These are phyloP conservation scores for Watsonalla binaria DNA, from an alignment of 2,888 invertebrate genomes.

Conservation along the genomic window DNA sequence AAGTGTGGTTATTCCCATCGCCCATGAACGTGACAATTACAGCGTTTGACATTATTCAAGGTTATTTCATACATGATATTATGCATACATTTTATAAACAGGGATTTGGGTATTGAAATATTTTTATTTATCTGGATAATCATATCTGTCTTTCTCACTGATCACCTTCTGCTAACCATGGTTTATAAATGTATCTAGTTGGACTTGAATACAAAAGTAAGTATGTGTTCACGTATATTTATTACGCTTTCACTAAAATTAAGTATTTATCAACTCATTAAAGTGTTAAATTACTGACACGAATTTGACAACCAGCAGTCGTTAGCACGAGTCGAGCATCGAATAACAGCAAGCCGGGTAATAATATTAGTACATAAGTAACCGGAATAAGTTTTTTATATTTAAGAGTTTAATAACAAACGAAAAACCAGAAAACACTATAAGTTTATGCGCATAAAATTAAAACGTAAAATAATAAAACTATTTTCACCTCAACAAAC, in stretches of 20 bases:
- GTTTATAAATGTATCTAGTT: background rate
- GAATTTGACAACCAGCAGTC: slow-evolving; percentile 9
- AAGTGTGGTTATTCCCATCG: too few relatives aligned
- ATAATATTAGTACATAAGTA: slow-evolving; percentile 16
- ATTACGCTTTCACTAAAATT: slow-evolving; percentile 6
- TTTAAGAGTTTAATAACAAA: too few relatives aligned
- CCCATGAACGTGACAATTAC: too few relatives aligned
- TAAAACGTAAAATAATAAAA: slow-evolving; percentile 34
- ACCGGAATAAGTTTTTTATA: slow-evolving; percentile 20
- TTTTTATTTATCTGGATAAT: too few relatives aligned
- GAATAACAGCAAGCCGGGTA: slow-evolving; percentile 9
- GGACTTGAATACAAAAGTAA: background rate
- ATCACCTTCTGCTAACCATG: background rate
- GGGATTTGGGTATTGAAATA: too few relatives aligned
- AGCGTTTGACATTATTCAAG: too few relatives aligned
- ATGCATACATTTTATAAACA: too few relatives aligned
- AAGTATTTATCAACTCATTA: slow-evolving; percentile 34
- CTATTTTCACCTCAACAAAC: slow-evolving; percentile 23
- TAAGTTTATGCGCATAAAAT: slow-evolving; percentile 13
- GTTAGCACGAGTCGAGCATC: slow-evolving; percentile 17
- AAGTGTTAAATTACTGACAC: slow-evolving; percentile 24
- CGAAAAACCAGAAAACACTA: too few relatives aligned
- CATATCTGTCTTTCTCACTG: too few relatives aligned
- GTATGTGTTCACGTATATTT: background rate
- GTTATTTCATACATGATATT: too few relatives aligned